A percentile compares a stretch with the other conserved stretches of the same genome.
Conservation (phyloP, 2,797 vertebrate genomes). For the Betta splendens region DNA sequence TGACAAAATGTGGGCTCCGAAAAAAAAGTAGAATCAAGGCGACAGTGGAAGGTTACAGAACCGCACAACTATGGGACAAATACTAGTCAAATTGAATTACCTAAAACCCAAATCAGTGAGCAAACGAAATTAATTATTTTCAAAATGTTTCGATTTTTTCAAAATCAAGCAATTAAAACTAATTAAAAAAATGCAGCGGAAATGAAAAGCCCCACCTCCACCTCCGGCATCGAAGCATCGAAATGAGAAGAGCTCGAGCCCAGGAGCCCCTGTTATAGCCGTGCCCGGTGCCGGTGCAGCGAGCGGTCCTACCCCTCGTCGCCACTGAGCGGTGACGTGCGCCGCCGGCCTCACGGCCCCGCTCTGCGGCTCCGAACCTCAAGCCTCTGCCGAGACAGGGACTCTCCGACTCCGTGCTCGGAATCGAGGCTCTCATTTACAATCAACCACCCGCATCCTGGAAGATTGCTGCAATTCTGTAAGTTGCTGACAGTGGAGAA, state of each 20-base stretch:
- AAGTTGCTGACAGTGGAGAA: neutral
- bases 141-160: conserved; percentile 8
- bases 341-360: conserved; percentile 18
- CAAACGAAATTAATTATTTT: neutral
- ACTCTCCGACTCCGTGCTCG: neutral
- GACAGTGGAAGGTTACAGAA: neutral
- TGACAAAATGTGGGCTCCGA: neutral
- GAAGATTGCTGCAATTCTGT: neutral
- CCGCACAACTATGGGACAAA: neutral
- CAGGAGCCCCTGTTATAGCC: conserved; percentile 56
- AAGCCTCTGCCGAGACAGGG: neutral
- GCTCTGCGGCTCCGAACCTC: conserved; percentile 10
- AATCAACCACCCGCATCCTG: neutral
- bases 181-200: conserved; percentile 13
- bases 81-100: neutral
- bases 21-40: neutral
- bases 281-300: conserved; percentile 24
- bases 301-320: conserved; percentile 14
- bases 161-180: conserved; percentile 13
- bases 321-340: conserved; percentile 71
- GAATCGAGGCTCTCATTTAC: conserved; percentile 2
- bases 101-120: conserved; percentile 18
- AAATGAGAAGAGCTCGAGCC: conserved; percentile 47
- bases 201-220: conserved; percentile 41
- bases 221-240: conserved; percentile 26